Evolutionary conservation across 2,888 invertebrate species (phyloP).

Genomic region (Boloria selene): DNA sequence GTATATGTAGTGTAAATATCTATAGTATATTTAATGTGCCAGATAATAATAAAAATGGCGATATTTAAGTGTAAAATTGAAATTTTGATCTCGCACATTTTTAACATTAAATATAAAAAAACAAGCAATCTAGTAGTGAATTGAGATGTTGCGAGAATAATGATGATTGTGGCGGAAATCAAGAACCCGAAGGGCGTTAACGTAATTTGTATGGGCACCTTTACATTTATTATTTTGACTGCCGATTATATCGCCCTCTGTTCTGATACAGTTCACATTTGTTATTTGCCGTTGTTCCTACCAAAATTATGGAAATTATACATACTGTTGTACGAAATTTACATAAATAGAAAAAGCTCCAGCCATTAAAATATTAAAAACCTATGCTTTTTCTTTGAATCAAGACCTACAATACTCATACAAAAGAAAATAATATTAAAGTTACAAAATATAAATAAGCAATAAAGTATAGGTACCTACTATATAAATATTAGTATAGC

Average conservation of each 20-base stretch:
- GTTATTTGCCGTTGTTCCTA: conserved; percentile 18
- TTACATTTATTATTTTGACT: conserved; percentile 20
- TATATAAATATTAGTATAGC: too few relatives aligned
- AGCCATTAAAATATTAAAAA: too few relatives aligned
- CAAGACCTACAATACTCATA: too few relatives aligned
- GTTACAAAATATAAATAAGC: too few relatives aligned
- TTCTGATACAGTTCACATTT: conserved; percentile 15
- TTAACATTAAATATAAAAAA: not conserved
- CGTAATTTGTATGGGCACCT: conserved; percentile 24
- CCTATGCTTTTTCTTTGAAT: too few relatives aligned
- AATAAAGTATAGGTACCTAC: too few relatives aligned
- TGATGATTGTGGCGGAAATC: conserved; percentile 16
- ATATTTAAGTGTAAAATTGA: too few relatives aligned
- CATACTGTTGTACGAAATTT: conserved; percentile 15
- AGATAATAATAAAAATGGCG: too few relatives aligned
- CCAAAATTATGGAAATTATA: conserved; percentile 16
- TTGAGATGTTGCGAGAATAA: conserved; percentile 18
- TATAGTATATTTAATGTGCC: too few relatives aligned
- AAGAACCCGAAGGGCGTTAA: conserved; percentile 14
- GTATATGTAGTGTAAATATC: too few relatives aligned
- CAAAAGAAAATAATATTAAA: too few relatives aligned
- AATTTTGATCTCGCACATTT: not conserved
- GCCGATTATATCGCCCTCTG: conserved; percentile 19
- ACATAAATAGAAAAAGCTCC: not conserved
- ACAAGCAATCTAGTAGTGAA: not conserved